Conservation (phyloP, 2,113 vertebrate species). For the Tringa solitaria region DNA sequence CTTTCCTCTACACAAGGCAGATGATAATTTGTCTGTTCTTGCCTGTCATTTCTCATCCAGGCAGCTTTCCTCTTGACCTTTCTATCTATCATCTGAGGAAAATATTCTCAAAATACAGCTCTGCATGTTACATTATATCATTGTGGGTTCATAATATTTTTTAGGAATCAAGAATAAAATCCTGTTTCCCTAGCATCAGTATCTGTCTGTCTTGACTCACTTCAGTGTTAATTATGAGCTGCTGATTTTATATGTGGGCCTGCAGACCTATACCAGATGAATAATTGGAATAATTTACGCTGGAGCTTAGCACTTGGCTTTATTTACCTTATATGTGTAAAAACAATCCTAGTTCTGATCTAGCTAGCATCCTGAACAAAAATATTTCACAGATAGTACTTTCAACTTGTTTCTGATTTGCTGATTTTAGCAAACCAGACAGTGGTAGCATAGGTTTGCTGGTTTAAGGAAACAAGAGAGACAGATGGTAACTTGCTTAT, state of each 20-base stretch:
- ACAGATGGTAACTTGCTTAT: neutral
- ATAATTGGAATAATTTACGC: neutral
- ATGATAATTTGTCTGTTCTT: neutral
- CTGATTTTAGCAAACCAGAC: neutral
- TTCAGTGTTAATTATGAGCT: neutral
- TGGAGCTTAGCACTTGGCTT: neutral
- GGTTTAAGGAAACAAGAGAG: neutral
- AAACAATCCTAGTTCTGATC: neutral
- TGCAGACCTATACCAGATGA: neutral
- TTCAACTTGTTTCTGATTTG: neutral
- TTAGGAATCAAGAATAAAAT: neutral
- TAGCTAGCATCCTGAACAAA: neutral
- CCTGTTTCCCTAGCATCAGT: neutral
- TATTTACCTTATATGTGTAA: neutral
- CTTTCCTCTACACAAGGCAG: neutral
- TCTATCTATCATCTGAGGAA: neutral
- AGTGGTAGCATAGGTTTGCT: neutral
- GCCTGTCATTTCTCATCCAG: neutral
- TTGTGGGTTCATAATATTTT: neutral
- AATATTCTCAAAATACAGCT: neutral
- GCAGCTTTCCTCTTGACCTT: neutral
- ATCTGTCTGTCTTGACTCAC: neutral
- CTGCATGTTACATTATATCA: neutral
- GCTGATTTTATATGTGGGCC: neutral
- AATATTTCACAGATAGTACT: neutral